Evolutionary conservation across 1,140 invertebrate genomes (phyloP), one percentile per base, ranked within the genome.

Genomic region (Leptopilina clavipes): DNA sequence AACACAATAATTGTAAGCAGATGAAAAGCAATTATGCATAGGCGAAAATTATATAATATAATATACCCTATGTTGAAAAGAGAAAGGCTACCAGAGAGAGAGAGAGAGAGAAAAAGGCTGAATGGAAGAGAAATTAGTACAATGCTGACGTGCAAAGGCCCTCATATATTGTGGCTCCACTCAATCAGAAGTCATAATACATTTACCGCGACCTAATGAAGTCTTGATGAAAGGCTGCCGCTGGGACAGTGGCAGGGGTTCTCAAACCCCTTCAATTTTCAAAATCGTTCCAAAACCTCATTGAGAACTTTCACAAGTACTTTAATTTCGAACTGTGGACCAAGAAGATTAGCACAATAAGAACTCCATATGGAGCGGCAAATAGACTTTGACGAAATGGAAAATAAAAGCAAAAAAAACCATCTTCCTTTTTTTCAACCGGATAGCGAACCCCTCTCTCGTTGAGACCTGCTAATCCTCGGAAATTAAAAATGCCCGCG

Each of bases 401-500:
- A 22, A 71, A 52, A 52, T 17, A 52, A 70, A 65, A 75, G 54
- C 22, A 45, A 73, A 72, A n/a, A 12, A 72, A 45, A 6, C 8
- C 37, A 40, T 40, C 37, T 40, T 40, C 7, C 8, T 40, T 31
- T 31, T 22, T 31, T 59, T 59, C 25, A 14, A 65, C 12, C 12
- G 9, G 56, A 65, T 65, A 65, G 56, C 56, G 56, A 31, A 31
- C 56, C 59, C 14, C 59, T 65, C 48, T 25, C 43, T 76, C 17
- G n/a, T 40, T 44, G 70, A 74, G 75, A 54, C 56, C 52, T 43
- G 79, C 75, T 90, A 90, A 90, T 90, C 89, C 89, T 85, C 74
- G 85, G 79, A 90, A 90, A 90, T 90, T 88, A 90, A 90, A 90
- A 90, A 90, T 89, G 85, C 85, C 84, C 84, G 83, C 81, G 77